These are phyloP conservation scores for Merodon equestris DNA, from an alignment of 2,888 invertebrate genomes.

Conservation along the genomic window DNA sequence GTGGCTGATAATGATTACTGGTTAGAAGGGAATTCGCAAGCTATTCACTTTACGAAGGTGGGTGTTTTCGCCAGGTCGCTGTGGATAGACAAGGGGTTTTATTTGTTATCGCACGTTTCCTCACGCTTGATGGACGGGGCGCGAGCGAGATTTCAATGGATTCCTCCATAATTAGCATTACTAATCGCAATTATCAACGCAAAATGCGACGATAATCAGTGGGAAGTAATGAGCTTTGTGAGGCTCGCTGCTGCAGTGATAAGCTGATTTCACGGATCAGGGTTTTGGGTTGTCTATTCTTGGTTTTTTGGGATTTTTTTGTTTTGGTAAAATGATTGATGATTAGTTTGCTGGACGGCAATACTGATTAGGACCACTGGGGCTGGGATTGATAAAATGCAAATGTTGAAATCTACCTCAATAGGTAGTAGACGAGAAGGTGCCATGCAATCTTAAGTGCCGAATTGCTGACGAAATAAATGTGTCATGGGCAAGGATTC, in stretches of 20 bases:
- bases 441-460: too few species aligned
- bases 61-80: background rate
- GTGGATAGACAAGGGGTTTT: slow-evolving; percentile 12
- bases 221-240: background rate
- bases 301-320: too few species aligned
- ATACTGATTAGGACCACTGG: too few species aligned
- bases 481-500: too few species aligned
- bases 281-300: slow-evolving; percentile 1
- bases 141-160: slow-evolving; percentile 25
- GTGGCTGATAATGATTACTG: too few species aligned
- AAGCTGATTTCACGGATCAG: slow-evolving; percentile 25
- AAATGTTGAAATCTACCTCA: too few species aligned
- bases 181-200: slow-evolving; percentile 28
- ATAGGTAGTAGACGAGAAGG: too few species aligned
- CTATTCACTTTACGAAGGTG: slow-evolving; percentile 34
- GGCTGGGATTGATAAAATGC: too few species aligned
- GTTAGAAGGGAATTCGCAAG: background rate
- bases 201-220: background rate
- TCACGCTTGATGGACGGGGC: slow-evolving; percentile 17
- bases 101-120: slow-evolving; percentile 44
- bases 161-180: slow-evolving; percentile 40
- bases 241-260: slow-evolving; percentile 30
- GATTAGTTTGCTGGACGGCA: too few species aligned
- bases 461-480: too few species aligned
- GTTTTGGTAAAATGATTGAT: too few species aligned